Conservation (phyloP, 2,113 vertebrate genomes). For the Propithecus coquereli region DNA sequence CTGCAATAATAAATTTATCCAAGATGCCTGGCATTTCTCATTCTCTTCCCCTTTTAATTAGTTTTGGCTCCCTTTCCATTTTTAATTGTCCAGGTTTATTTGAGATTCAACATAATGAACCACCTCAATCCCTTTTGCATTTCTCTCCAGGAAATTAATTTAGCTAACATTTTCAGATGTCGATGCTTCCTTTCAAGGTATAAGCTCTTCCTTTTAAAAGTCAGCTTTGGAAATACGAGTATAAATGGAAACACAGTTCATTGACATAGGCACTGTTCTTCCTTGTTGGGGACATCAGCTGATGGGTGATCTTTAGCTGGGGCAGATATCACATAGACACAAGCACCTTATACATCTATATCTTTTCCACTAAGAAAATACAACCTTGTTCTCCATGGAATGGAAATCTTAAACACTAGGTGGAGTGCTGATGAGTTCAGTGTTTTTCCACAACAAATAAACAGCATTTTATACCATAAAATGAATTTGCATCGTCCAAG, state of each 20-base stretch:
- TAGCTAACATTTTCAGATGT: constrained; percentile 54
- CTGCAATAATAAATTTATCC: constrained; percentile 68
- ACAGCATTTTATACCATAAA: constrained; percentile 72
- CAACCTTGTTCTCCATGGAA: not conserved
- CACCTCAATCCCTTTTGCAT: constrained; percentile 48
- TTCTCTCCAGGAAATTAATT: constrained; percentile 66
- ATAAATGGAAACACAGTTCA: not conserved
- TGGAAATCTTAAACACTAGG: not conserved
- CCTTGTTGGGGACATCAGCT: not conserved
- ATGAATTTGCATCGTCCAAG: constrained; percentile 75
- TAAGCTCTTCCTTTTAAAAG: not conserved
- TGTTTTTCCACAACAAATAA: constrained; percentile 71
- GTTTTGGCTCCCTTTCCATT: constrained; percentile 73
- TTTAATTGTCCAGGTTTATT: constrained; percentile 76
- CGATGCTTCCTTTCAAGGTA: constrained; percentile 48
- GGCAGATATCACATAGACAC: no score
- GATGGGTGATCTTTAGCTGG: not conserved
- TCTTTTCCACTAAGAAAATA: not conserved
- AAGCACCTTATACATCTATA: not conserved
- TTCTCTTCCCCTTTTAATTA: constrained; percentile 73
- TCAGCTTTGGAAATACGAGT: not conserved
- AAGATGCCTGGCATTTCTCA: constrained; percentile 67
- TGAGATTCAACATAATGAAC: constrained; percentile 72
- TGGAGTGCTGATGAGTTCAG: constrained; percentile 1
- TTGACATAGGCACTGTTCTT: not conserved